Evolutionary conservation across 2,888 invertebrate genomes (phyloP).

Genomic region (Priocnemis perturbator): DNA sequence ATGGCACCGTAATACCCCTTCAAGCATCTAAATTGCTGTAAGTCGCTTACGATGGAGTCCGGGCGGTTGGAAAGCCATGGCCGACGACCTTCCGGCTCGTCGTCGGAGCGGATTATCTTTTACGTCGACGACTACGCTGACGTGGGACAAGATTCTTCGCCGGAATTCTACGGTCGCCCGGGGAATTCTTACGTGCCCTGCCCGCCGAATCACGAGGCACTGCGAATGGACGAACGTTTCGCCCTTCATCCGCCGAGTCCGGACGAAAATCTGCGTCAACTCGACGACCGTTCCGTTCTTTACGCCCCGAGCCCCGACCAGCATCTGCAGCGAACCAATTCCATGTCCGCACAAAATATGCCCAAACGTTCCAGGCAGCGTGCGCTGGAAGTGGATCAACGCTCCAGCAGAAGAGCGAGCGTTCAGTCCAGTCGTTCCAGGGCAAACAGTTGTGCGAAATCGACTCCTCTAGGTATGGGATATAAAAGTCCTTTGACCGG

Average conservation of each 20-base stretch:
- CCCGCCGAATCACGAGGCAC: slow-evolving; percentile 26
- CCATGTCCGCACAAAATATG: slow-evolving; percentile 48
- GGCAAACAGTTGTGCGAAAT: slow-evolving; percentile 64
- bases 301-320: slow-evolving; percentile 42
- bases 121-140: slow-evolving; percentile 60
- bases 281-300: slow-evolving; percentile 42
- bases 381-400: slow-evolving; percentile 57
- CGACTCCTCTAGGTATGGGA: slow-evolving; percentile 67
- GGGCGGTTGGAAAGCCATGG: slow-evolving; percentile 13
- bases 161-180: slow-evolving; percentile 30
- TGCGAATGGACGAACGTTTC: slow-evolving; percentile 34
- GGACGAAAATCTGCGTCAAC: slow-evolving; percentile 28
- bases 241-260: slow-evolving; percentile 23
- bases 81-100: slow-evolving; percentile 50
- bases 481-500: too few relatives aligned
- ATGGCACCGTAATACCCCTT: too few relatives aligned
- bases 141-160: slow-evolving; percentile 32
- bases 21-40: too few relatives aligned
- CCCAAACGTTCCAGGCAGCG: slow-evolving; percentile 54
- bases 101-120: slow-evolving; percentile 64
- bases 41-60: slow-evolving; percentile 10
- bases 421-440: slow-evolving; percentile 62
- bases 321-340: slow-evolving; percentile 39
- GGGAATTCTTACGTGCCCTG: slow-evolving; percentile 26
- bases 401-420: slow-evolving; percentile 61